phyloP scores from a whole-genome alignment of 2,888 invertebrate species.

The Lycaena phlaeas region DNA sequence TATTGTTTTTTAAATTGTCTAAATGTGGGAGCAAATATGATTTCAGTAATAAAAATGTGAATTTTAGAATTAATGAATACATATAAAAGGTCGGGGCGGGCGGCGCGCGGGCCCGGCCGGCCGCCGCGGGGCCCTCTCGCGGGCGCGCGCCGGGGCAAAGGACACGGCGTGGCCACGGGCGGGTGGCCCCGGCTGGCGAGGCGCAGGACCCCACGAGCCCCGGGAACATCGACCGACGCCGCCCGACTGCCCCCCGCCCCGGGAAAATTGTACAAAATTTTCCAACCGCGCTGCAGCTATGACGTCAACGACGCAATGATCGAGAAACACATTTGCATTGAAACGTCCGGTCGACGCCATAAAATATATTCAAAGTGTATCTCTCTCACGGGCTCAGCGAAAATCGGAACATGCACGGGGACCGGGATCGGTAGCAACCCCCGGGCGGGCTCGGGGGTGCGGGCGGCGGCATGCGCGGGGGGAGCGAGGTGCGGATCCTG shows the following conservation, averaged over 20 bases:
- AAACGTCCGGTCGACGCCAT: neutral
- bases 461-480: too few species aligned
- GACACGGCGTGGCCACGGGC: conserved; percentile 33
- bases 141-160: conserved; percentile 33
- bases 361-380: too few species aligned
- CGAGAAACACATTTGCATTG: neutral
- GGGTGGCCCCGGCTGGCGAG: conserved; percentile 39
- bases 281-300: conserved; percentile 40
- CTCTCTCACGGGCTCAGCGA: too few species aligned
- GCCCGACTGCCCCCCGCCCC: conserved; percentile 26
- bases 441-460: too few species aligned
- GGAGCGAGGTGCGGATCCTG: too few species aligned
- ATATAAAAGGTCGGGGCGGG: too few species aligned
- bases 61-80: neutral
- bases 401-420: too few species aligned
- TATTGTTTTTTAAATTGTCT: too few species aligned
- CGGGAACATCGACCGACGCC: too few species aligned
- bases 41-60: neutral
- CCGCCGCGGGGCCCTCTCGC: conserved; percentile 42
- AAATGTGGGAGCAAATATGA: neutral
- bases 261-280: conserved; percentile 63
- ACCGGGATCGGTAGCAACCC: too few species aligned
- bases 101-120: conserved; percentile 44
- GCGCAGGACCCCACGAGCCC: conserved; percentile 55
- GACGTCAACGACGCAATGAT: conserved; percentile 31